Conservation (phyloP, 2,113 vertebrate genomes). For the Jacana jacana region DNA sequence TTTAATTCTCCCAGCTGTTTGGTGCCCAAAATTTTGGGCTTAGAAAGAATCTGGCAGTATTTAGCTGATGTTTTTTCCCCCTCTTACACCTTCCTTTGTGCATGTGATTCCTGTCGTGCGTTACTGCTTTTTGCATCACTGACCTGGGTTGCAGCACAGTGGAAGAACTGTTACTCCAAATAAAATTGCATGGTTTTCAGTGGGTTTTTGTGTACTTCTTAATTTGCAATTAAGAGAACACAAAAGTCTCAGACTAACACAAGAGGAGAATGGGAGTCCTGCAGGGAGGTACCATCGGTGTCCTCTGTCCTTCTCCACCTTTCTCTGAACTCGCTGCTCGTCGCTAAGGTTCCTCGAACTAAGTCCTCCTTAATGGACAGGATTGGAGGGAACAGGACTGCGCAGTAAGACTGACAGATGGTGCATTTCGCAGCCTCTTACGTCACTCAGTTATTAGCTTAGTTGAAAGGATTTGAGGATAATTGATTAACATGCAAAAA, state of each 20-base stretch:
- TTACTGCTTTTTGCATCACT: neutral
- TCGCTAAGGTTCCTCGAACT: neutral
- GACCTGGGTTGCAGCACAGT: neutral
- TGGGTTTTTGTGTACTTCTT: neutral
- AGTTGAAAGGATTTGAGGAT: slow-evolving; percentile 14
- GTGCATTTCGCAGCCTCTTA: neutral
- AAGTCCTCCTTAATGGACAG: neutral
- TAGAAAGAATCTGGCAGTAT: neutral
- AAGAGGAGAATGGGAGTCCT: neutral
- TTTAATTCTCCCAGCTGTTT: neutral
- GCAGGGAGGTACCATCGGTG: fast-evolving
- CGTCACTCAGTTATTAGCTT: neutral
- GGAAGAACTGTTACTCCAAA: slow-evolving; percentile 49
- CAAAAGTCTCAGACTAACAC: neutral
- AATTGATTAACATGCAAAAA: slow-evolving; percentile 29
- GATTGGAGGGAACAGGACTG: neutral
- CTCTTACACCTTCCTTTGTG: neutral
- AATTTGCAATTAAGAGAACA: neutral
- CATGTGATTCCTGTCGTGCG: neutral
- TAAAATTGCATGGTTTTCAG: neutral
- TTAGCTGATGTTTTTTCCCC: neutral
- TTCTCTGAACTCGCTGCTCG: neutral
- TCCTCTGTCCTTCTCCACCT: neutral
- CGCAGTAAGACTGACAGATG: slow-evolving; percentile 23
- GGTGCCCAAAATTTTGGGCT: neutral